Evolutionary conservation across 2,113 vertebrate genomes (phyloP).

Genomic region (Brienomyrus brachyistius): DNA sequence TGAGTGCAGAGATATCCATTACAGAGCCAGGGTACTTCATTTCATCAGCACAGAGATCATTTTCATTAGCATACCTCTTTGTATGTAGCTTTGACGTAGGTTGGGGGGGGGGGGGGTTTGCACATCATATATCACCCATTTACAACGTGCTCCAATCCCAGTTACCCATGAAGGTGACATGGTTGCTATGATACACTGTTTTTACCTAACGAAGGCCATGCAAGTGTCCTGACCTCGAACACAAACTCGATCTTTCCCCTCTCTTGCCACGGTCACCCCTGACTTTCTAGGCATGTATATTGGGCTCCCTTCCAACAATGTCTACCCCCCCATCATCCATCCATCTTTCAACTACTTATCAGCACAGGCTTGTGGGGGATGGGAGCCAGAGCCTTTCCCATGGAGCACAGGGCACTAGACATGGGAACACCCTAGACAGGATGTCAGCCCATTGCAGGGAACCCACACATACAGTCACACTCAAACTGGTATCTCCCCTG

Average conservation of each 20-base stretch:
- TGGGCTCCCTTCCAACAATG: background rate
- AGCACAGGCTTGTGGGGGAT: background rate
- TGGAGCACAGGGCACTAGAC: background rate
- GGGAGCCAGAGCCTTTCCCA: background rate
- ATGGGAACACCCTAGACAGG: background rate
- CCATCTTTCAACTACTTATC: background rate
- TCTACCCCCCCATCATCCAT: background rate
- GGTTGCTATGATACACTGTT: constrained; percentile 7
- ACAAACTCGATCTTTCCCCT: background rate
- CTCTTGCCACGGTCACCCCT: background rate
- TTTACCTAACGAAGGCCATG: background rate
- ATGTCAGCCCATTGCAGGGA: background rate
- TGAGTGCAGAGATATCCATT: background rate
- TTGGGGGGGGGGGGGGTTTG: background rate
- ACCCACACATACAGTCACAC: background rate
- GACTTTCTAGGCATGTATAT: background rate
- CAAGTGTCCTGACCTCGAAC: background rate
- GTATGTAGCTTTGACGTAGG: background rate
- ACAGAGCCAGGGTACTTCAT: background rate
- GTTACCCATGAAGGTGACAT: background rate
- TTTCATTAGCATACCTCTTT: background rate
- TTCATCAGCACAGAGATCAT: background rate
- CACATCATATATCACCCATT: background rate
- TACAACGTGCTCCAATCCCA: background rate
- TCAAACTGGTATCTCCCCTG: background rate